These are phyloP conservation scores for Leucoraja ocellata DNA, from an alignment of 2,797 vertebrate species.

Conservation along the genomic window DNA sequence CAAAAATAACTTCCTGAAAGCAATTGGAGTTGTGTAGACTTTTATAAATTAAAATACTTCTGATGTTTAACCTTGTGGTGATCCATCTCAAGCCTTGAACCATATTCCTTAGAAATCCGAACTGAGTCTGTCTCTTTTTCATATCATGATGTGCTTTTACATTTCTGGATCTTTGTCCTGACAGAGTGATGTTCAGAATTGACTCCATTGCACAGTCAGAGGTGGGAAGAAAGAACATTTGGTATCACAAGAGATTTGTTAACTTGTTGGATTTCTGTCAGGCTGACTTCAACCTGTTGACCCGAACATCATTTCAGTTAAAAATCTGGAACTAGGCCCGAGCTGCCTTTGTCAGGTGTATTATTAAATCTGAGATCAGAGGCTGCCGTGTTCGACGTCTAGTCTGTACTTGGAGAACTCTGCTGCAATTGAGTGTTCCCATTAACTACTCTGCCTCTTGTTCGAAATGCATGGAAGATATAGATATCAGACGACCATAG, in stretches of 20 bases:
- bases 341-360: not conserved
- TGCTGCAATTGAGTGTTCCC: not conserved
- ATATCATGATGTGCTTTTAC: not conserved
- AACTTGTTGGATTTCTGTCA: not conserved
- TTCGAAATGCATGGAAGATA: too few relatives aligned
- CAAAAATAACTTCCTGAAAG: constrained; percentile 13
- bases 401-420: not conserved
- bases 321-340: not conserved
- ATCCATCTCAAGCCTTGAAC: not conserved
- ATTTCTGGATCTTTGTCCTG: not conserved
- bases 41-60: not conserved
- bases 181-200: not conserved
- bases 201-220: not conserved
- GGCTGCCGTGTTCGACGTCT: not conserved
- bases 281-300: not conserved
- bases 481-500: too few relatives aligned
- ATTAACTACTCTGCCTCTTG: not conserved
- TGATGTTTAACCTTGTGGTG: not conserved
- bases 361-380: not conserved
- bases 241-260: not conserved
- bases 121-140: not conserved
- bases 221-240: not conserved
- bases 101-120: not conserved
- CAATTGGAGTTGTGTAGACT: not conserved
- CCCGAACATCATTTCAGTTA: not conserved